Percentiles rank a stretch among this genome's conserved stretches.
Evolutionary conservation across 2,113 vertebrate genomes (phyloP).

Genomic region (Falco punctatus): DNA sequence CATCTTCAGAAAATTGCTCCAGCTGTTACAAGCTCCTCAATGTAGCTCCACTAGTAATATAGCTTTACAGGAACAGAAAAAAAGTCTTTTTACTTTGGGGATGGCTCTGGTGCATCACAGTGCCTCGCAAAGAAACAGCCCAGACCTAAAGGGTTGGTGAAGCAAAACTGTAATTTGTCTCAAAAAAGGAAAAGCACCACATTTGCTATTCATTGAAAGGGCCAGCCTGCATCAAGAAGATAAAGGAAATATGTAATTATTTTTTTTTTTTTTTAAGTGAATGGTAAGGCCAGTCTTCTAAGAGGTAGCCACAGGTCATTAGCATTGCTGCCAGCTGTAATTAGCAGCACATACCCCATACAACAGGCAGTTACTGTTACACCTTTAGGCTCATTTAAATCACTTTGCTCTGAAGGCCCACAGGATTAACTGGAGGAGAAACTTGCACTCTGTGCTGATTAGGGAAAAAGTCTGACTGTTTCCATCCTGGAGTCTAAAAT

Average conservation of each 20-base stretch:
- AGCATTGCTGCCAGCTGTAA: not conserved
- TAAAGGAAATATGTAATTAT: not conserved
- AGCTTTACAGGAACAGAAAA: not conserved
- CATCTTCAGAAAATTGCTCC: conserved; percentile 28
- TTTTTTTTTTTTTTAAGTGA: not conserved
- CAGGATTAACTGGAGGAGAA: not conserved
- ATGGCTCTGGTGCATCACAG: not conserved
- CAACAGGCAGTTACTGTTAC: not conserved
- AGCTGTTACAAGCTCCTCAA: not conserved
- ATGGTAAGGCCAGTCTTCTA: not conserved
- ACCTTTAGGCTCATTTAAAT: conserved; percentile 9
- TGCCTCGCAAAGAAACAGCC: not conserved
- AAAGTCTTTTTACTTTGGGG: not conserved
- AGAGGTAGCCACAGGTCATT: not conserved
- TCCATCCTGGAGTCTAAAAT: not conserved
- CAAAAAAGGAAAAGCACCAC: not conserved
- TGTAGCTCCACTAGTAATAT: not conserved
- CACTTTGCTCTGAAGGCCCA: not conserved
- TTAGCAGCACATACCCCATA: not conserved
- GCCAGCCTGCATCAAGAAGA: not conserved
- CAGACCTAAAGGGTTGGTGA: not conserved
- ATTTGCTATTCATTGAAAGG: not conserved
- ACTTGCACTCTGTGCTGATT: not conserved
- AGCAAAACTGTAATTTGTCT: not conserved
- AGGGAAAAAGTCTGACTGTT: not conserved